Base-by-base conservation (phyloP, 2,113 vertebrate genomes). In the Noctilio leporinus region DNA sequence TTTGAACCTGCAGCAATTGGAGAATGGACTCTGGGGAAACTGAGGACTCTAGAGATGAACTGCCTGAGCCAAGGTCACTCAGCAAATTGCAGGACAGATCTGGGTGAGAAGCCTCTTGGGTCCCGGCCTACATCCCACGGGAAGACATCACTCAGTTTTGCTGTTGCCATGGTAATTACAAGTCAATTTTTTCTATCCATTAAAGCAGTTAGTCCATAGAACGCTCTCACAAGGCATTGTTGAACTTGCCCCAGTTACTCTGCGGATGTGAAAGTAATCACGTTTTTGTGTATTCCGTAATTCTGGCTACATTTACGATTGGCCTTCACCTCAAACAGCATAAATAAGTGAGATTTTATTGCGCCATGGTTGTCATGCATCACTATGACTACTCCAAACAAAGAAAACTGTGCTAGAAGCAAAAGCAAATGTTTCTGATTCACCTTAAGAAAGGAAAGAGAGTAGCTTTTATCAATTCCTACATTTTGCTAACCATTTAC, bases 111-210 rank as follows among this genome's bases (percentile, higher is more conserved):
- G 64, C 43, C 33, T 93, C 77, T n/a, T 43, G 17, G 91, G 65
- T 91, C 83, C 75, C 51, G 75, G 51, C 89, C 86, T 78, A 82
- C 8, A 11, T 75, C 88, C 72, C 45, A 70, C 1, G 1, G 47
- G 69, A 95, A 94, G 77, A 72, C 80, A 91, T 77, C 33, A 81
- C 62, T 95, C 65, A 35, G 80, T 80, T 84, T 87, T 92, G 49
- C 72, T 93, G 93, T 97, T 97, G 84, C 95, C 95, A 96, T 96
- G 91, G 96, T 80, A 94, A 93, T 97, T 96, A 97, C 88, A 96
- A 93, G 96, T 96, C 93, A 70, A 88, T 94, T 91, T 43, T 26
- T 12, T 90, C 84, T 85, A 80, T 17, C 76, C 92, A 95, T 89
- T 92, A 95, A 84, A 95, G 92, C 87, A 90, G 86, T 91, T 92